Conservation (phyloP, 2,888 invertebrate genomes). For the Chrysolina haemoptera region DNA sequence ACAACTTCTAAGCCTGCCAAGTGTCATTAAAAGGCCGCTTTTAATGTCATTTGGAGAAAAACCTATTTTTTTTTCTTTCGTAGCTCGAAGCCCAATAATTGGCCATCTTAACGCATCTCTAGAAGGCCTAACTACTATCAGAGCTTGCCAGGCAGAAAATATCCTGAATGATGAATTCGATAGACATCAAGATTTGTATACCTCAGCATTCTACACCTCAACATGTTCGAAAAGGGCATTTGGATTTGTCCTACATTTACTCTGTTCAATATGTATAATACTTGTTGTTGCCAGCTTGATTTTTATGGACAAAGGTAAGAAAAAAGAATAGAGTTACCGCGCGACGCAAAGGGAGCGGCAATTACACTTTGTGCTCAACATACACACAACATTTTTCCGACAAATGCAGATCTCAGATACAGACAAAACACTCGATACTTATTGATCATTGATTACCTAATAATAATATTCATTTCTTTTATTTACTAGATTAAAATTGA, state of each 20-base stretch:
- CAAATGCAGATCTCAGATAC: no score
- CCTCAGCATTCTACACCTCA: constrained; percentile 63
- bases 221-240: constrained; percentile 62
- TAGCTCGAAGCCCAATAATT: constrained; percentile 66
- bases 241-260: constrained; percentile 61
- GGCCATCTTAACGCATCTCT: constrained; percentile 66
- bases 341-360: no score
- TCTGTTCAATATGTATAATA: constrained; percentile 57
- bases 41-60: no score
- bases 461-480: no score
- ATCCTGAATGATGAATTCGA: constrained; percentile 64
- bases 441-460: no score
- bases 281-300: constrained; percentile 54
- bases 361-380: no score
- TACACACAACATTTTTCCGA: no score
- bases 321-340: no score
- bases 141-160: constrained; percentile 64
- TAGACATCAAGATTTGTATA: constrained; percentile 65
- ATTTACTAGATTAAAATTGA: no score
- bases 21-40: no score
- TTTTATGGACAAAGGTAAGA: constrained; percentile 53
- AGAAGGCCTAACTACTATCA: constrained; percentile 67
- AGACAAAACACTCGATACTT: no score
- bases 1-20: no score
- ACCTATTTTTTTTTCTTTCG: constrained; percentile 44